Evolutionary conservation across 2,113 vertebrate genomes (phyloP), one percentile per base, ranked within the genome.

Genomic region (Poecilia latipinna): DNA sequence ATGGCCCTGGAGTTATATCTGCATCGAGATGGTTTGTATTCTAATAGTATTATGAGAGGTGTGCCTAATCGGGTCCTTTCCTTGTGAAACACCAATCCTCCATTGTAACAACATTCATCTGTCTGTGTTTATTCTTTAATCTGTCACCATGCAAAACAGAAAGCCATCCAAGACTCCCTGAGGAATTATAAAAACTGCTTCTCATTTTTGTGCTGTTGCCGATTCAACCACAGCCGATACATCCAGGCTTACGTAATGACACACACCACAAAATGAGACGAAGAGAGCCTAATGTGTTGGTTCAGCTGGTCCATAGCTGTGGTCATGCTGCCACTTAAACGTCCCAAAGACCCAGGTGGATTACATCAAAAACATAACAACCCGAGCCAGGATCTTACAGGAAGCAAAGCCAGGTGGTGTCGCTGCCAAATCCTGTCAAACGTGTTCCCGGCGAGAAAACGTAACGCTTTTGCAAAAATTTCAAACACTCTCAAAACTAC

Each of bases 321-420:
- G 72, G 85, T 85, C 80, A 68, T 74, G 68, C 39, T 77, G 83
- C 86, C 83, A 83, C 86, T 84, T 80, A 33, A 83, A 88, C 72
- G 73, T 73, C 35, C 64, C 24, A 70, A 54, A 86, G 33, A 68
- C 78, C 80, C 89, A 92, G 91, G 89, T 90, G 84, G 51, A 84
- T 73, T 42, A 39, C 54, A 66, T 89, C 78, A 75, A 89, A 88
- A 91, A 87, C 89, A 83, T 73, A 8, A 6, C 39, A 22, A 39
- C 7, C 15, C 1, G 8, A 61, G 84, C 80, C 79, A 84, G 75
- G 68, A 48, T 57, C 80, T 54, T 75, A 68, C 70, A 90, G 73
- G 79, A 83, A 90, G 89, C 73, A 5, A 65, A 12, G 86, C 89
- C 86, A 92, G 79, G 89, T 90, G 84, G 88, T 86, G 17, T 76